phyloP scores from a whole-genome alignment of 2,113 vertebrate genomes.

The Australoheros scitulus region DNA sequence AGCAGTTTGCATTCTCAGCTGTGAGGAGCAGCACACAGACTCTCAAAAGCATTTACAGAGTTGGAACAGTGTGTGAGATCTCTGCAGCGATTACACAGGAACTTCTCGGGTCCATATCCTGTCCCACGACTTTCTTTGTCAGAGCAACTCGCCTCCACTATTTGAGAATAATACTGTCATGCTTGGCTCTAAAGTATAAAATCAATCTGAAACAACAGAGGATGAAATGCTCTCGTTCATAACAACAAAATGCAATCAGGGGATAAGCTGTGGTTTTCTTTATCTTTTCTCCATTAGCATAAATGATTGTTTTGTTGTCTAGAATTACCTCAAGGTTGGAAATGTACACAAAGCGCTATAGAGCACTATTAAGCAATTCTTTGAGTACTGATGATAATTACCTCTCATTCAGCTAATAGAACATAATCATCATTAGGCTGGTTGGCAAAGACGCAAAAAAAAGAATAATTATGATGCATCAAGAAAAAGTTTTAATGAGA shows the following conservation, averaged over 20 bases:
- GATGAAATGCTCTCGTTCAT: not conserved
- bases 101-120: constrained; percentile 63
- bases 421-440: constrained; percentile 40
- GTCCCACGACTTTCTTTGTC: constrained; percentile 66
- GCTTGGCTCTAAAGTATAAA: constrained; percentile 34
- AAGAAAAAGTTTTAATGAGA: constrained; percentile 9
- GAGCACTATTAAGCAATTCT: constrained; percentile 2
- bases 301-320: not conserved
- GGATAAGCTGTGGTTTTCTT: not conserved
- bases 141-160: constrained; percentile 50
- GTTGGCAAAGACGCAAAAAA: constrained; percentile 31
- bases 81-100: constrained; percentile 61
- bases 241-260: not conserved
- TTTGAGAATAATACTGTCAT: constrained; percentile 17
- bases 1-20: constrained; percentile 77
- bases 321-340: constrained; percentile 2
- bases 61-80: constrained; percentile 70
- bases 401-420: constrained; percentile 21
- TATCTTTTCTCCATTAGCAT: not conserved
- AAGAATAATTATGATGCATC: constrained; percentile 16
- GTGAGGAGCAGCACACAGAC: constrained; percentile 62
- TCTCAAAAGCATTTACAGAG: constrained; percentile 64
- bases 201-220: constrained; percentile 36
- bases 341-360: not conserved
- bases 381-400: constrained; percentile 41